Percentiles rank a stretch among this genome's conserved stretches.
Conservation (phyloP, 1,140 invertebrate genomes). For the Holcopasites calliopsidis region DNA sequence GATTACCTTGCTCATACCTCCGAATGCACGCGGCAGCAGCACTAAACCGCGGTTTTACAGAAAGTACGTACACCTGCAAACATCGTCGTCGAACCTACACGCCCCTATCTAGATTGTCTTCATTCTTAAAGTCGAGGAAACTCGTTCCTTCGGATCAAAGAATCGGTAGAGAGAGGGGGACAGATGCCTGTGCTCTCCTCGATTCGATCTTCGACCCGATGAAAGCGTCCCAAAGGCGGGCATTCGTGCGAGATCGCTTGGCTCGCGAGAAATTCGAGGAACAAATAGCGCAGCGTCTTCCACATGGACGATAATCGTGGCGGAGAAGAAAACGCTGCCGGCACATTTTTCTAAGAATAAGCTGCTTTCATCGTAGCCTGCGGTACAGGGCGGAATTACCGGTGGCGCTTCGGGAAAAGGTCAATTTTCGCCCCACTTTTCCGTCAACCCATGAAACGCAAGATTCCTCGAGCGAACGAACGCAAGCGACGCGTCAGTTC, state of each 20-base stretch:
- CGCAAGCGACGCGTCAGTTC: no score
- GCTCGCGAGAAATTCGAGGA: neutral
- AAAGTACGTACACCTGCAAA: no score
- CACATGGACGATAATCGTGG: neutral
- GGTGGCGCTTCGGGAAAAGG: neutral
- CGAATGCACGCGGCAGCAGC: no score
- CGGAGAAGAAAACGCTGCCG: constrained; percentile 1
- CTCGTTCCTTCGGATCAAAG: no score
- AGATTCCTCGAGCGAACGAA: constrained; percentile 7
- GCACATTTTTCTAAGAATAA: constrained; percentile 8
- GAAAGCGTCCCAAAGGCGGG: neutral
- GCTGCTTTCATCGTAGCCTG: neutral
- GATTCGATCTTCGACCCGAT: neutral
- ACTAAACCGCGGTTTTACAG: no score
- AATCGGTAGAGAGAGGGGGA: no score
- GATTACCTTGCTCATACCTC: neutral
- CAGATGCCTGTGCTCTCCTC: neutral
- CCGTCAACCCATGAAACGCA: neutral
- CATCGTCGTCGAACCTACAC: no score
- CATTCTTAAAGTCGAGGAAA: no score
- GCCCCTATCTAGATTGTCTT: no score
- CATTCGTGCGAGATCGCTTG: neutral
- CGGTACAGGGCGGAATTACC: constrained; percentile 15
- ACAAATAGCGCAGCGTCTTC: neutral
- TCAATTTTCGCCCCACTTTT: constrained; percentile 9